phyloP scores from a whole-genome alignment of 2,797 vertebrate genomes.

The Balearica regulorum region DNA sequence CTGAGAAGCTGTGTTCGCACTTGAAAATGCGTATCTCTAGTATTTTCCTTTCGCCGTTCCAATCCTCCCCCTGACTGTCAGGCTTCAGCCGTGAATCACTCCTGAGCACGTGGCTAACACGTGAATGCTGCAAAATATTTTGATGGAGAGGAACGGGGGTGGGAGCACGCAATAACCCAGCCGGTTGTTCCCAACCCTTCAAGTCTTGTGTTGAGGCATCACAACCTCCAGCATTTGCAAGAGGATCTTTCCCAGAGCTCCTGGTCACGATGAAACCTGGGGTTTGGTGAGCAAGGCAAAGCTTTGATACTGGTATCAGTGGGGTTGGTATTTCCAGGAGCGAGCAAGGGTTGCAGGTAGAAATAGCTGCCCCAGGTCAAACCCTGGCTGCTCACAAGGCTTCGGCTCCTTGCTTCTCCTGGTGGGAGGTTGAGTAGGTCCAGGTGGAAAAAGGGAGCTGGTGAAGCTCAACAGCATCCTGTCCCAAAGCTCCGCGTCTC shows the following conservation, averaged over 20 bases:
- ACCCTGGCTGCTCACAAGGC: not conserved
- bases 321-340: not conserved
- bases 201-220: not conserved
- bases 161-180: conserved; percentile 1
- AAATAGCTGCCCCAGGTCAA: not conserved
- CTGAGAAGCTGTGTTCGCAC: not conserved
- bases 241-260: not conserved
- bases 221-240: not conserved
- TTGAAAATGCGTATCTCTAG: not conserved
- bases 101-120: conserved; percentile 12
- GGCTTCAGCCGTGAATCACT: conserved; percentile 15
- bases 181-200: not conserved
- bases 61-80: conserved; percentile 35
- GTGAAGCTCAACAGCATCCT: not conserved
- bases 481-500: not conserved
- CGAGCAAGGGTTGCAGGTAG: not conserved
- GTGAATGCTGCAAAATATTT: conserved; percentile 41
- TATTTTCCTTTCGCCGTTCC: not conserved
- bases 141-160: conserved; percentile 4
- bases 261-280: not conserved
- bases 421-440: not conserved
- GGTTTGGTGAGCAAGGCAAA: not conserved
- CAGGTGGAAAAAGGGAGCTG: not conserved
- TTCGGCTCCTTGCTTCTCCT: not conserved
- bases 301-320: not conserved